Conservation (phyloP, 2,113 vertebrate genomes). For the Microtus montanus region DNA sequence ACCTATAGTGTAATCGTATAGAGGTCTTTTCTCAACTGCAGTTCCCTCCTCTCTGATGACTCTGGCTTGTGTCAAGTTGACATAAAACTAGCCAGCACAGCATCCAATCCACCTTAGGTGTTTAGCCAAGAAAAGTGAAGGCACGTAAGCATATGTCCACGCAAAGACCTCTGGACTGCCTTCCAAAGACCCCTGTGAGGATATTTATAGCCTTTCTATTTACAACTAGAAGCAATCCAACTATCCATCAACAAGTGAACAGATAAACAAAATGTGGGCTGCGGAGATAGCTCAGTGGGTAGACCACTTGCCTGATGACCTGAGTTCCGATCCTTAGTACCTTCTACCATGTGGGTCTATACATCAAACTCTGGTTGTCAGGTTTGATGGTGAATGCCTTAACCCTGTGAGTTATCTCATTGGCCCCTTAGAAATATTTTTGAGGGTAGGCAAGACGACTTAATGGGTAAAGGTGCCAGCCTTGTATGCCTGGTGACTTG, state of each 20-base stretch:
- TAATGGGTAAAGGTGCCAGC: background rate
- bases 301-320: background rate
- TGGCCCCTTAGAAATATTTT: background rate
- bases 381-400: background rate
- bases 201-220: background rate
- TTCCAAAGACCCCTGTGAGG: background rate
- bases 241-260: background rate
- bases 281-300: background rate
- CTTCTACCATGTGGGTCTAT: background rate
- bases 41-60: background rate
- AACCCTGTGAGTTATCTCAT: background rate
- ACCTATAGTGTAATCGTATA: background rate
- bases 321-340: background rate
- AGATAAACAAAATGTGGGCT: background rate
- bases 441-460: background rate
- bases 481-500: background rate
- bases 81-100: background rate
- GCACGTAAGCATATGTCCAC: background rate
- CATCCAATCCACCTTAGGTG: background rate
- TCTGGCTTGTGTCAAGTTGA: background rate
- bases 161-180: background rate
- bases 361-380: background rate
- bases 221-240: background rate
- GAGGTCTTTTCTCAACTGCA: background rate
- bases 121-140: slow-evolving; percentile 37